Conservation (phyloP, 2,113 vertebrate genomes). For the Hipposideros armiger region DNA sequence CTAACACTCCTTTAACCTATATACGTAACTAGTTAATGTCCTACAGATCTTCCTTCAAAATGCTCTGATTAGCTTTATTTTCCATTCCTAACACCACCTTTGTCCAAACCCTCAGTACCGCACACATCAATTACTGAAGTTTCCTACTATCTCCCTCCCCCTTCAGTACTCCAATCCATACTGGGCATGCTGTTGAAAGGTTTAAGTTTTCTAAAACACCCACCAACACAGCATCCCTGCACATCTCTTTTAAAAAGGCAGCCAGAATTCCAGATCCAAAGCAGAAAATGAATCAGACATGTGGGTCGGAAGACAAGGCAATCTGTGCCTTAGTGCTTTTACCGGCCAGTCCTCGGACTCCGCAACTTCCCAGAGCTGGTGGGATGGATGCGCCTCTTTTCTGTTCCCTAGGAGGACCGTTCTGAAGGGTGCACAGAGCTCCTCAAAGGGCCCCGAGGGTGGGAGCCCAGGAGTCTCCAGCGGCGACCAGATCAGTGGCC, state of each 20-base stretch:
- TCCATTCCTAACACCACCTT: not conserved
- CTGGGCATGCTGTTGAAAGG: not conserved
- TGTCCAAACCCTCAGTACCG: not conserved
- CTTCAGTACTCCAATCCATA: not conserved
- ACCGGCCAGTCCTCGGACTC: not conserved
- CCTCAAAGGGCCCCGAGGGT: not conserved
- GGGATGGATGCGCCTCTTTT: not conserved
- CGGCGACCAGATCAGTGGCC: not conserved
- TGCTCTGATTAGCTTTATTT: not conserved
- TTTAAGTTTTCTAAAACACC: not conserved
- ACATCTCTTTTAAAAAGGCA: not conserved
- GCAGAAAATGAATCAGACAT: not conserved
- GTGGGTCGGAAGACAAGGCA: not conserved
- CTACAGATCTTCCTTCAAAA: not conserved
- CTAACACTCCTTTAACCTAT: not conserved
- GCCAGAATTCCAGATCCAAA: constrained; percentile 5
- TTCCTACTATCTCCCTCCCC: not conserved
- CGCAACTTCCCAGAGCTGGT: not conserved
- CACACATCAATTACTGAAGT: not conserved
- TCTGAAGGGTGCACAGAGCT: not conserved
- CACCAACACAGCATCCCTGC: not conserved
- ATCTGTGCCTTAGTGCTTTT: not conserved
- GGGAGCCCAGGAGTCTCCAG: not conserved
- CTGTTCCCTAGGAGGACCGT: not conserved
- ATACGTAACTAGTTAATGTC: not conserved